Evolutionary conservation across 2,888 invertebrate species (phyloP).

Genomic region (Drosophila testacea): DNA sequence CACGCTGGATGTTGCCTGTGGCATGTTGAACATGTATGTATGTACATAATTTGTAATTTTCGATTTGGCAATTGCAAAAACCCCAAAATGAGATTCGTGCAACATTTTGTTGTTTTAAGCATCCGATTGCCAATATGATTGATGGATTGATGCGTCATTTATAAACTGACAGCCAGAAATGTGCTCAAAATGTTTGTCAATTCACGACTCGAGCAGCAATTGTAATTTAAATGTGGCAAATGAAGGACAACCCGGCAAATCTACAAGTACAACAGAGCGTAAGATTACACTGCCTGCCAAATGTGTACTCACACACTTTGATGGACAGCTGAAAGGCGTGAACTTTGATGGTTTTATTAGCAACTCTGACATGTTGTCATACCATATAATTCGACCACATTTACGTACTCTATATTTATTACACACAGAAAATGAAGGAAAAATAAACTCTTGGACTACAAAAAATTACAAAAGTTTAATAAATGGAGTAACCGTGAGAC

Average conservation of each 20-base stretch:
- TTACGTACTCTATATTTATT: not conserved
- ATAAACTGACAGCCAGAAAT: constrained; percentile 49
- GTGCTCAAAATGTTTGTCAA: constrained; percentile 56
- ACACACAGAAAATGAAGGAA: not conserved
- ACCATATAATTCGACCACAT: not conserved
- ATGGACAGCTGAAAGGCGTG: constrained; percentile 1
- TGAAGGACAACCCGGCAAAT: constrained; percentile 20
- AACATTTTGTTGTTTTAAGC: constrained; percentile 32
- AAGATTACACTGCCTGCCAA: constrained; percentile 9
- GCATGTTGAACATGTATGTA: constrained; percentile 5
- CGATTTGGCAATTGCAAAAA: constrained; percentile 34
- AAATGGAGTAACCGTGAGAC: no score
- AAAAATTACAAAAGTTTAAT: no score
- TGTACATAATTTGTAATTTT: constrained; percentile 49
- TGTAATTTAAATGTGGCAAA: constrained; percentile 56
- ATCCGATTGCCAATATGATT: constrained; percentile 52
- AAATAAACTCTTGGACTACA: no score
- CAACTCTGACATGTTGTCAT: constrained; percentile 6
- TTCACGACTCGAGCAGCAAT: constrained; percentile 35
- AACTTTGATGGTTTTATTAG: constrained; percentile 9
- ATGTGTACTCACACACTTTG: constrained; percentile 4
- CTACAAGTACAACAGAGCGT: constrained; percentile 18
- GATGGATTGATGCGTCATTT: constrained; percentile 56
- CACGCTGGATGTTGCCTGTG: constrained; percentile 12
- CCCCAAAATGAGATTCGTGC: constrained; percentile 34